Evolutionary conservation across 2,113 vertebrate species (phyloP).

Genomic region (Equus quagga): DNA sequence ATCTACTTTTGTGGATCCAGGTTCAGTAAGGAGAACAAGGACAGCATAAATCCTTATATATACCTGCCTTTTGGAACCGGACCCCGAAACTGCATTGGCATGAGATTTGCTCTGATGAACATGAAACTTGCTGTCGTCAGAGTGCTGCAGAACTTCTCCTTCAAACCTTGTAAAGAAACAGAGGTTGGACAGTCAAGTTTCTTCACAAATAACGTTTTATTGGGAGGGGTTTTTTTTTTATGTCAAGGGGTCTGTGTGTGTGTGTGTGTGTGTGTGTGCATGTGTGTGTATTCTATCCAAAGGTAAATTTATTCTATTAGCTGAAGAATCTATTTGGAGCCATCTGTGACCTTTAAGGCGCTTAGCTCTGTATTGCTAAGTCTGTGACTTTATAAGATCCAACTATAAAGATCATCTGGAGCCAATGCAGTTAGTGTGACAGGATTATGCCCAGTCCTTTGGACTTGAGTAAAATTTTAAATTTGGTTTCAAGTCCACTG

Average conservation of each 20-base stretch:
- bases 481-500: not conserved
- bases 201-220: not conserved
- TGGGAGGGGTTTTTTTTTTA: not conserved
- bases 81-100: conserved; percentile 91
- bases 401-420: not conserved
- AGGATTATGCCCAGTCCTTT: not conserved
- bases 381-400: not conserved
- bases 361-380: not conserved
- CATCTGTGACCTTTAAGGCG: not conserved
- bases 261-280: not conserved
- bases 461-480: not conserved
- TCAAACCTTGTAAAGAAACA: conserved; percentile 89
- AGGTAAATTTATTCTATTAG: not conserved
- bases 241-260: not conserved
- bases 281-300: not conserved
- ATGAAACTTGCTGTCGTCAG: conserved; percentile 88
- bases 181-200: conserved; percentile 83
- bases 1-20: conserved; percentile 71
- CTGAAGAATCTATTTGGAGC: not conserved
- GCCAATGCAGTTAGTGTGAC: not conserved
- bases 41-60: conserved; percentile 81
- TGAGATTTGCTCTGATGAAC: conserved; percentile 89
- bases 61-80: conserved; percentile 91
- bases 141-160: conserved; percentile 87
- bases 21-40: conserved; percentile 89